phyloP scores from a whole-genome alignment of 2,888 invertebrate species.

The Orchesellides sinensis region DNA sequence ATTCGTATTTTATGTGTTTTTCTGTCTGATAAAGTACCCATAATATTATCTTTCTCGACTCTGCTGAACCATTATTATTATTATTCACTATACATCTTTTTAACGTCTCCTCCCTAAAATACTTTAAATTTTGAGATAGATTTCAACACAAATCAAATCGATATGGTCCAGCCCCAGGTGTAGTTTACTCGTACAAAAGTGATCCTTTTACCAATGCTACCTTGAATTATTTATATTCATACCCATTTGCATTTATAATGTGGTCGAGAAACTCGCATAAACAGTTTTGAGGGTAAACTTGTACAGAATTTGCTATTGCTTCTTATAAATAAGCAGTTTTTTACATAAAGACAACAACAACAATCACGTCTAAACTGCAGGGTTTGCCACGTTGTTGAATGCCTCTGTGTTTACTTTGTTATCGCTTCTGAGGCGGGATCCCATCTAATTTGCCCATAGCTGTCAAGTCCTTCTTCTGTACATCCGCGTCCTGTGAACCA shows the following conservation, averaged over 20 bases:
- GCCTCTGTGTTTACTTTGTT: conserved; percentile 66
- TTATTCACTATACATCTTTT: conserved; percentile 26
- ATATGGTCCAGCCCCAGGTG: conserved; percentile 53
- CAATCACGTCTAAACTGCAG: no score
- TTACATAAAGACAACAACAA: no score
- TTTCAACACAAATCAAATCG: conserved; percentile 61
- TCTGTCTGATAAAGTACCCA: background rate
- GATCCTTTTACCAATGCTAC: conserved; percentile 20
- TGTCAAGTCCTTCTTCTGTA: conserved; percentile 35
- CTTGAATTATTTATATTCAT: conserved; percentile 23
- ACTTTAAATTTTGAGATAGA: conserved; percentile 26
- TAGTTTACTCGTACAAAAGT: background rate
- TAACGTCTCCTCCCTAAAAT: conserved; percentile 58
- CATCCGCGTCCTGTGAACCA: background rate
- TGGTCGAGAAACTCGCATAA: no score
- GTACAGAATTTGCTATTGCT: no score
- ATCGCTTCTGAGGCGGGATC: conserved; percentile 59
- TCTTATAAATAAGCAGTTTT: no score
- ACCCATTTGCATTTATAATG: conserved; percentile 41
- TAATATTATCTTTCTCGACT: conserved; percentile 41
- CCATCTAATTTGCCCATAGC: conserved; percentile 66
- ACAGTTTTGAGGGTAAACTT: no score
- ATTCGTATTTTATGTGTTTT: background rate
- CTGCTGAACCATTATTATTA: conserved; percentile 5
- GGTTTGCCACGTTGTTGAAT: conserved; percentile 42